A percentile compares a stretch with the other conserved stretches of the same genome.
These are phyloP conservation scores for Bugulina stolonifera DNA, from an alignment of 2,888 invertebrate genomes.

Conservation along the genomic window DNA sequence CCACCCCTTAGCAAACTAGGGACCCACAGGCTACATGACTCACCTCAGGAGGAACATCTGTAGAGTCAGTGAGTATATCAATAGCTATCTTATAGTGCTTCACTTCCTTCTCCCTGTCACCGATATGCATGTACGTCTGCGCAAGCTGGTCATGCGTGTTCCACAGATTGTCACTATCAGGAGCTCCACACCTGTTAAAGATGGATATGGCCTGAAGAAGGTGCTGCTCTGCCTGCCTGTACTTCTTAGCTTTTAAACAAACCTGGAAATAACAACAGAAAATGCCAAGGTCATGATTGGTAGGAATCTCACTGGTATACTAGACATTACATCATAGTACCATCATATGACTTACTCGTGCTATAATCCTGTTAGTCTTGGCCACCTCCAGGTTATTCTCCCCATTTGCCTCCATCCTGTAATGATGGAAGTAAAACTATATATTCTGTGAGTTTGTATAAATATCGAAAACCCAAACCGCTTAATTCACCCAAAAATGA, in stretches of 20 bases:
- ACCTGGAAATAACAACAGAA: background rate
- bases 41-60: constrained; percentile 19
- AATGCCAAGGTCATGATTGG: too few species aligned
- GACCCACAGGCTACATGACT: too few species aligned
- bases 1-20: too few species aligned
- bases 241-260: background rate
- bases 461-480: too few species aligned
- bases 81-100: background rate
- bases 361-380: background rate
- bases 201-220: background rate
- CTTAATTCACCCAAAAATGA: too few species aligned
- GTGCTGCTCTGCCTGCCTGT: background rate
- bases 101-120: background rate
- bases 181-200: background rate
- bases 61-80: background rate
- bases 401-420: background rate
- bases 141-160: constrained; percentile 15
- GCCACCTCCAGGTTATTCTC: background rate
- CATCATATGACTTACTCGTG: constrained; percentile 16
- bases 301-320: too few species aligned
- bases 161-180: constrained; percentile 9
- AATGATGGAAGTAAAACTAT: too few species aligned
- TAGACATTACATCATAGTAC: too few species aligned
- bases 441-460: too few species aligned
- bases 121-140: background rate